A percentile compares a stretch with the other conserved stretches of the same genome.
These are phyloP conservation scores for Halocynthia aurantium DNA, from an alignment of 23 tunicate genomes.

Conservation along the genomic window DNA sequence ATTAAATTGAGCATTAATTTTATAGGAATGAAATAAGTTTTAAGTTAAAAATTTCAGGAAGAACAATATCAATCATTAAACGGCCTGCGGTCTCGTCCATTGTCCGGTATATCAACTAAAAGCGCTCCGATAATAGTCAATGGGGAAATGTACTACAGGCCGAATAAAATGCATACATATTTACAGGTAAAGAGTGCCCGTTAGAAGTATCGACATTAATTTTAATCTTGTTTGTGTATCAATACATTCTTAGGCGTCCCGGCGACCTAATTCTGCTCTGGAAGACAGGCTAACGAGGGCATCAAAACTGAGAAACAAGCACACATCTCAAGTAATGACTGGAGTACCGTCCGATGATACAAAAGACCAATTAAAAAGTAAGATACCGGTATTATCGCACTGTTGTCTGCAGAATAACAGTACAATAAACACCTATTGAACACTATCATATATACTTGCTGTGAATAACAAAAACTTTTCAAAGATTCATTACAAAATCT, in stretches of 20 bases:
- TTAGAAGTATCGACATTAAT: background rate
- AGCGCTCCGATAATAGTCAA: conserved; percentile 81
- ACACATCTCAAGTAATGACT: conserved; percentile 58
- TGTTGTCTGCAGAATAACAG: background rate
- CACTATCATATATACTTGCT: too few relatives aligned
- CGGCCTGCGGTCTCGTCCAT: conserved; percentile 21
- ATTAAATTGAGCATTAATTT: conserved; percentile 8
- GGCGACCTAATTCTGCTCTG: conserved; percentile 66
- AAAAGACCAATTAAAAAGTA: conserved; percentile 56
- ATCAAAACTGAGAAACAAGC: conserved; percentile 48
- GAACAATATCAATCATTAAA: conserved; percentile 33
- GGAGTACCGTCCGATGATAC: conserved; percentile 57
- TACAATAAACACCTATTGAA: too few relatives aligned
- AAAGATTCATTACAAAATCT: too few relatives aligned
- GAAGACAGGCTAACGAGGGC: conserved; percentile 67
- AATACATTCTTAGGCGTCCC: conserved; percentile 39
- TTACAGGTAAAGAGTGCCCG: conserved; percentile 37
- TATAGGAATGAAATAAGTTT: background rate
- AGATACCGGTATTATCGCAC: background rate
- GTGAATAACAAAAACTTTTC: too few relatives aligned
- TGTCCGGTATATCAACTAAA: conserved; percentile 76
- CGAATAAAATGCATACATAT: conserved; percentile 54
- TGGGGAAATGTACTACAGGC: conserved; percentile 86
- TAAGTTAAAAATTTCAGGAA: conserved; percentile 9
- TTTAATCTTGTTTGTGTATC: background rate